Evolutionary conservation across 2,888 invertebrate species (phyloP), one percentile per base, ranked within the genome.

Genomic region (Dromius quadrimaculatus): DNA sequence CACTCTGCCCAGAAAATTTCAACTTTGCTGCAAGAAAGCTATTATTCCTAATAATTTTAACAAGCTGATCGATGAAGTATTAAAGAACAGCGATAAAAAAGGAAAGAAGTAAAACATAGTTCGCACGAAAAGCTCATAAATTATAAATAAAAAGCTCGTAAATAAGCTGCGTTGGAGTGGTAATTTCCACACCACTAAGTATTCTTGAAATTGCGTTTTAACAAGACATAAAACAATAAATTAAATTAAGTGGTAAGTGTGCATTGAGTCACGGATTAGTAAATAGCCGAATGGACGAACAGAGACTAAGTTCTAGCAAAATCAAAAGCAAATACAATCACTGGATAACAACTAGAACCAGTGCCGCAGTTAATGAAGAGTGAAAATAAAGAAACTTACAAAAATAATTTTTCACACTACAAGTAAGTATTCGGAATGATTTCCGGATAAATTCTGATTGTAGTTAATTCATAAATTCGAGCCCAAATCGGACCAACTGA

Each of bases 171-270:
- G 68, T 59, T 45, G 22, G 68, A 41, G 68, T 43, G 23, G 68
- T 68, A 57, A 68, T 68, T 68, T 68, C 68, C 68, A 68, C 68
- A 59, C 68, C 68, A 68, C 68, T 68, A 68, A 68, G 59, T 68
- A 57, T 59, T 43, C 45, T 68, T 68, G 68, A 68, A 68, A 59
- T 50, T 68, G 68, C 59, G 68, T 59, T 68, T 68, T 68, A 68
- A 68, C 68, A 68, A 68, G 68, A 68, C 68, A 57, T 72, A 71
- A 75, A 75, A 75, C 75, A 72, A 59, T 69, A 72, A 73, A 74
- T 68, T 73, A 75, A 75, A 76, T 76, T 75, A 76, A 76, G 75
- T 76, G 76, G 65, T 76, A 76, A 76, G 73, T 74, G 75, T 75
- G 74, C 75, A 76, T 72, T 59, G 59, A 59, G 76, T 76, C 75